A percentile compares a stretch with the other conserved stretches of the same genome.
Evolutionary conservation across 2,888 invertebrate genomes (phyloP).

Genomic region (Ormyrus rosae): DNA sequence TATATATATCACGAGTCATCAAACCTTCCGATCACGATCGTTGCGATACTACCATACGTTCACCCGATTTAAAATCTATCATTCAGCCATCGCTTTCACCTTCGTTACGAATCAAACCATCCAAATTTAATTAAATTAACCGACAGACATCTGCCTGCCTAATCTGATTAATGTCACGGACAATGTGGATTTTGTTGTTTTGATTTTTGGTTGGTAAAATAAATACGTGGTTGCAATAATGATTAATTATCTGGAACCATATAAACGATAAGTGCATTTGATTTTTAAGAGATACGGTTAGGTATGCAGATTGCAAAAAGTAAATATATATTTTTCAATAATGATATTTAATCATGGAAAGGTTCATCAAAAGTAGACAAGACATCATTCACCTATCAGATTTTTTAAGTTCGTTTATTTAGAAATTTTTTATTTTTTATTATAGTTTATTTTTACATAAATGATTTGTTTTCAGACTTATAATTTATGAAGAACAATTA

Average conservation of each 20-base stretch:
- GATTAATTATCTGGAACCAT: not conserved
- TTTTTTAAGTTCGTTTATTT: conserved; percentile 23
- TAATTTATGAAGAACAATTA: conserved; percentile 15
- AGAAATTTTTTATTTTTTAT: conserved; percentile 8
- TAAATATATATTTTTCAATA: not conserved
- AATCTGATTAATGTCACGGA: not conserved
- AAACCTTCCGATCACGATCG: conserved; percentile 66
- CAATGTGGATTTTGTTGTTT: too few relatives aligned
- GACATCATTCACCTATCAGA: conserved; percentile 1
- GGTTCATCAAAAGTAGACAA: conserved; percentile 13
- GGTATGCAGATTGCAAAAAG: conserved; percentile 1
- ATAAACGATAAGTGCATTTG: too few relatives aligned
- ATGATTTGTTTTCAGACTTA: conserved; percentile 33
- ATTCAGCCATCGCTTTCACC: conserved; percentile 14
- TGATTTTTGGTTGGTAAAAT: too few relatives aligned
- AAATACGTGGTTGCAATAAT: not conserved
- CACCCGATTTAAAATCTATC: conserved; percentile 13
- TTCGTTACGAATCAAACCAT: not conserved
- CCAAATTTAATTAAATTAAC: too few relatives aligned
- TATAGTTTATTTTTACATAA: conserved; percentile 28
- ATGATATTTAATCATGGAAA: not conserved
- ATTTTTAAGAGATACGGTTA: not conserved
- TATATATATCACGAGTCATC: conserved; percentile 56
- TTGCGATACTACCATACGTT: not conserved
- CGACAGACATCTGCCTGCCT: not conserved